Evolutionary conservation across 37 sponge, comb jelly and placozoan species (phyloP), one percentile per base, ranked within the genome.

Genomic region (Chondrilla cf. caribensis): DNA sequence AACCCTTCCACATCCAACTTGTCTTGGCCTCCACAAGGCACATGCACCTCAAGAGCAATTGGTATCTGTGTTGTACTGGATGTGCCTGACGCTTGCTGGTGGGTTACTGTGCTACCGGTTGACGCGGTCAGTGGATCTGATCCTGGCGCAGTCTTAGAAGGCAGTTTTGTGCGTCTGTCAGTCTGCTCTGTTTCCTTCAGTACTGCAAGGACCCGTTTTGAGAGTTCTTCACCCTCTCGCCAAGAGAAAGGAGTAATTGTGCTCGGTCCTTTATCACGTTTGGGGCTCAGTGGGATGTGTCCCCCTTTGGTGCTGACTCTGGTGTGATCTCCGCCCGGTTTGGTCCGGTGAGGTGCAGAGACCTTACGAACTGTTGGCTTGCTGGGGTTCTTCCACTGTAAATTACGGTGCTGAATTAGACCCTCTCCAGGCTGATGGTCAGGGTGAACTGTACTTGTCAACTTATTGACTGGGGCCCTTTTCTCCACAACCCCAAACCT

Each of bases 171-270:
- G 2, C 15, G 42, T 38, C 41, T 38, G 0, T 8, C 6, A n/a
- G 42, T 38, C 43, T 35, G 22, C 43, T 73, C 44, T 37, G 24
- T 15, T 38, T 36, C n/a, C 66, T 81, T 60, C 19, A 64, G 28
- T 7, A 6, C 67, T 29, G 54, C 41, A 26, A 85, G 22, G 15
- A 90, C 78, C 58, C 38, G 55, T 17, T 90, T 79, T 40, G 60
- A 58, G 47, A 90, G 55, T 43, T 86, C 80, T 73, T 79, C 82
- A 0, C 90, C 90, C 0, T 71, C 51, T 70, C 90, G 58, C 90
- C 90, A 90, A 0, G 87, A 86, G 8, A 80, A 86, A 2, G 90
- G 72, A 24, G 90, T 90, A 21, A 90, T 85, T 1, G 78, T 32
- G 36, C 57, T 78, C 3, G 77, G 11, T 0, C 24, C 64, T 62